Base-by-base conservation (phyloP, 2,888 invertebrate genomes). In the Autographa gamma region DNA sequence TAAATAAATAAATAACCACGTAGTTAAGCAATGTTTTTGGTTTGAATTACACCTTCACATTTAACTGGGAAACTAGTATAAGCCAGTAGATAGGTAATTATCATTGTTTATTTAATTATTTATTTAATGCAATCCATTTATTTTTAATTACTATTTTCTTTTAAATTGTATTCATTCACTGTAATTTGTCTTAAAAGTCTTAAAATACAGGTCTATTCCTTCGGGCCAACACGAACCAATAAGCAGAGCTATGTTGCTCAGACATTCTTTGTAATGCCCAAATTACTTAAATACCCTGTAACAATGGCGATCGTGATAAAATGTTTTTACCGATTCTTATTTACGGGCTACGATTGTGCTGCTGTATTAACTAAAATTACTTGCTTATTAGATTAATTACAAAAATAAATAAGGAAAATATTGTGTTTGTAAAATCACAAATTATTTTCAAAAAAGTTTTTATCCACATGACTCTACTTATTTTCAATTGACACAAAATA, bases 301-400 rank as follows among this genome's bases (percentile, higher is more conserved):
- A 58, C 19, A 58, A 58, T 58, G 31, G 13, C 58, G 9, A 16
- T 65, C 54, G 25, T 69, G 54, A 69, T 63, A 59, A 66, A 69
- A 43, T 62, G 31, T 43, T 54, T 41, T 59, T 68, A 67, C 32
- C 38, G 31, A 43, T 62, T 68, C 48, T 41, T 65, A 32, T 72
- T 65, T 48, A 48, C 48, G n/a, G n/a, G 48, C 48, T n/a, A 48
- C 48, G 48, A 48, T 48, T 48, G 48, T 48, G n/a, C 7, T n/a
- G 5, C n/a, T 48, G 7, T 48, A 48, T n/a, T 48, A 48, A 8
- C 43, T 16, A 14, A 16, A 43, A 43, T 13, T 41, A 41, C 41
- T 41, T 41, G 13, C 13, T 11, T 41, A 41, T 41, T 41, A 13
- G 41, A 41, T 41, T 13, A 41, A 41, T 41, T 41, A 41, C 41